Evolutionary conservation across 2,888 invertebrate species (phyloP), one percentile per base, ranked within the genome.

Genomic region (Dorcus parallelipipedus): DNA sequence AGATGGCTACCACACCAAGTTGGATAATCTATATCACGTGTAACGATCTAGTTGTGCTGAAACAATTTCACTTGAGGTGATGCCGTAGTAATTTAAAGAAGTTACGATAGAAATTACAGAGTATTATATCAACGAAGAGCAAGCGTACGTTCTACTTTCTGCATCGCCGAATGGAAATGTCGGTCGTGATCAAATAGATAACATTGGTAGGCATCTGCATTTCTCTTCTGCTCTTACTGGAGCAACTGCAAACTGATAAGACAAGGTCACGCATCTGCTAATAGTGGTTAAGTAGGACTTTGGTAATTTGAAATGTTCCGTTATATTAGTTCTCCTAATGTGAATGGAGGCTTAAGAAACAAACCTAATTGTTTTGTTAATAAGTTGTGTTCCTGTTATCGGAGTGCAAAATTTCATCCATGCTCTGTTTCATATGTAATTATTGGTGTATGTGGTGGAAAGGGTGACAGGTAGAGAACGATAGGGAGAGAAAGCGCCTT

Each of bases 251-350:
- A 33, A 33, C 26, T 33, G 26, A 33, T 33, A 33, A 33, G 26
- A 33, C 69, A 69, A 69, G 69, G 69, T 67, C 68, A 67, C 58
- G 58, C 54, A 52, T 60, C 58, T 60, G 59, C 57, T 58, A 61
- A 61, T 61, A 40, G 54, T 26, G 47, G 38, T 54, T 59, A 66
- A 66, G 64, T 68, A 63, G 66, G 64, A 58, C 65, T 62, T 54
- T 39, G 56, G 49, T 65, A 64, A 61, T 60, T 62, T 60, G 54
- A 53, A 54, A 49, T 33, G 60, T 59, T 64, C 65, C 67, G 67
- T 67, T 67, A 67, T 38, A 50, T 53, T 42, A 42, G 42, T 33
- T 33, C 26, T 33, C 26, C 26, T 33, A 33, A 33, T 33, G 26
- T 33, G 26, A 33, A 33, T 7, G 26, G 26, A 33, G 26, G 26